Conservation (phyloP, 2,797 vertebrate genomes). For the Intellagama lesueurii region DNA sequence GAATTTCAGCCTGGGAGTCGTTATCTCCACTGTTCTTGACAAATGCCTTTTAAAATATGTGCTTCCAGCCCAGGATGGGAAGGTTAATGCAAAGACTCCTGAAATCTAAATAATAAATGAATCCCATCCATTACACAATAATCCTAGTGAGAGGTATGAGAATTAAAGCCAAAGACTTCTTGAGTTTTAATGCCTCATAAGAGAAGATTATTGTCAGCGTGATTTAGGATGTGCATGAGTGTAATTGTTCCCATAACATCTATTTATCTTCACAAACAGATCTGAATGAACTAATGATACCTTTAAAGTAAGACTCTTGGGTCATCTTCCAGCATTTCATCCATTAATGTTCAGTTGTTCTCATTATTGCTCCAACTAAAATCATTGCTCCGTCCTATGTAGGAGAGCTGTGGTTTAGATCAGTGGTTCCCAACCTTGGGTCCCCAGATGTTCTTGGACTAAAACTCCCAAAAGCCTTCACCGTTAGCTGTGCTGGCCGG, state of each 20-base stretch:
- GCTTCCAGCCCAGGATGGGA: background rate
- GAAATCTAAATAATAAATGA: constrained; percentile 21
- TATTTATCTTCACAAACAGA: constrained; percentile 19
- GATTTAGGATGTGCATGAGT: constrained; percentile 10
- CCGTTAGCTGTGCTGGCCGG: no score
- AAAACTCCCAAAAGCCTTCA: no score
- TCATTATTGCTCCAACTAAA: background rate
- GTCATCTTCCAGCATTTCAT: background rate
- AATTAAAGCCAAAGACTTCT: constrained; percentile 7
- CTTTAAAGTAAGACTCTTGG: constrained; percentile 1
- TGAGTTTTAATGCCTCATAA: constrained; percentile 19
- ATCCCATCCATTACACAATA: background rate
- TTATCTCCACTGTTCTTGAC: background rate
- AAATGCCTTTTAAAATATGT: background rate
- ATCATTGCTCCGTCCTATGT: background rate
- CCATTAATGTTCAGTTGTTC: background rate
- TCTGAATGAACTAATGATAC: background rate
- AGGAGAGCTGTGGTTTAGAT: no score
- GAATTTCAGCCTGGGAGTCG: background rate
- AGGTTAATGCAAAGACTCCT: constrained; percentile 5
- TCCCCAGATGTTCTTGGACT: no score
- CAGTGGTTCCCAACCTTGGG: no score
- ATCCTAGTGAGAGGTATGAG: background rate
- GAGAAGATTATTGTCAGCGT: constrained; percentile 3
- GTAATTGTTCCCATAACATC: constrained; percentile 17